A percentile compares a stretch with the other conserved stretches of the same genome.
These are phyloP conservation scores for Cephus cinctus DNA, from an alignment of 1,140 invertebrate species.

Conservation along the genomic window DNA sequence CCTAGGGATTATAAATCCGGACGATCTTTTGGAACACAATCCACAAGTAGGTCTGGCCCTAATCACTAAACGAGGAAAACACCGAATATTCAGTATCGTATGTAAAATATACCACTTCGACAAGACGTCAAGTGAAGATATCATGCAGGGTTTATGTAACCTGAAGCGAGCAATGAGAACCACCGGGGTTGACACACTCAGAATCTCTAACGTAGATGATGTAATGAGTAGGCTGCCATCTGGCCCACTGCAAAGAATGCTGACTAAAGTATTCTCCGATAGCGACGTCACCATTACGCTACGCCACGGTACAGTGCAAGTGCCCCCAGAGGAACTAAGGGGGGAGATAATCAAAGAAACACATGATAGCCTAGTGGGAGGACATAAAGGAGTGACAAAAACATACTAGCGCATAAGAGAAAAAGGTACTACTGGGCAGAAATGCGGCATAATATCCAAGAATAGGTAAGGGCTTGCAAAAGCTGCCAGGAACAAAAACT, in stretches of 20 bases:
- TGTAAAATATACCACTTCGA: constrained; percentile 1
- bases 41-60: not conserved
- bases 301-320: not conserved
- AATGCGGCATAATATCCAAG: not conserved
- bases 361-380: constrained; percentile 3
- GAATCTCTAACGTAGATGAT: not conserved
- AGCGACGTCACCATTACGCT: not conserved
- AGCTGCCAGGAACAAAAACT: too few species aligned
- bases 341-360: not conserved
- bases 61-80: not conserved
- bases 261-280: not conserved
- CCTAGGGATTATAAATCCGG: not conserved
- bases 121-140: not conserved
- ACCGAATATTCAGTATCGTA: constrained; percentile 1
- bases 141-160: not conserved
- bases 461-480: not conserved
- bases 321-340: not conserved
- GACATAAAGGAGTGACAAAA: not conserved
- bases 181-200: not conserved
- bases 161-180: not conserved
- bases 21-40: not conserved
- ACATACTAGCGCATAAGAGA: not conserved
- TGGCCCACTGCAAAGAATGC: not conserved
- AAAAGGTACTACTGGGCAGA: constrained; percentile 8
- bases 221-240: not conserved